phyloP scores from a whole-genome alignment of 2,797 vertebrate species.

The Fratercula arctica region DNA sequence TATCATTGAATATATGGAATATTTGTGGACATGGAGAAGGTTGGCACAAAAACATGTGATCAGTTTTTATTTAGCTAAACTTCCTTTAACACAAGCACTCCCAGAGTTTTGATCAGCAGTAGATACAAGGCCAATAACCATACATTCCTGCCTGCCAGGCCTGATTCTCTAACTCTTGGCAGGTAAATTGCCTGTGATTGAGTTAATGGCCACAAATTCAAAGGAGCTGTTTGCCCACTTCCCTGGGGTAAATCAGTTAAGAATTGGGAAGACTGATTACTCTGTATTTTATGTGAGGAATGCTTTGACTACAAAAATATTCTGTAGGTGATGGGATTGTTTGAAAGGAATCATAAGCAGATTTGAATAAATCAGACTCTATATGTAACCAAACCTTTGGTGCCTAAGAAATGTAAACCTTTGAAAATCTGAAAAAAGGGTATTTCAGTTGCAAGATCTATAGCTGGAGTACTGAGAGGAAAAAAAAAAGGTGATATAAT shows the following conservation, averaged over 20 bases:
- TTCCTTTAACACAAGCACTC: neutral
- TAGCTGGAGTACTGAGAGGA: neutral
- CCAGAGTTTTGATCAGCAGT: neutral
- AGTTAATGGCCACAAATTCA: neutral
- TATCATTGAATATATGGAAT: neutral
- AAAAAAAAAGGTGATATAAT: neutral
- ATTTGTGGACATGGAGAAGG: neutral
- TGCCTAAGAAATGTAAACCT: neutral
- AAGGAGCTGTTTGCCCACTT: neutral
- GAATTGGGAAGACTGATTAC: neutral
- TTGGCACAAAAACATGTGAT: neutral
- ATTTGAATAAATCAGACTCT: neutral
- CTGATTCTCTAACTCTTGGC: neutral
- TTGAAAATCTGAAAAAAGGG: neutral
- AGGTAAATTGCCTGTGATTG: neutral
- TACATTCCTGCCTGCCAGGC: neutral
- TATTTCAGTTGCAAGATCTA: neutral
- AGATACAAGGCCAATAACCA: neutral
- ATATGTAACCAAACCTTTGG: neutral
- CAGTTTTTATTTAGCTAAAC: neutral
- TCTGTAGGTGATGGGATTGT: neutral
- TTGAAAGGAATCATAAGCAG: neutral
- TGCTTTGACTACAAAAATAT: neutral
- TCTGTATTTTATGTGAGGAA: neutral
- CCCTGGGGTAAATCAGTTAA: neutral